Evolutionary conservation across 92 coral and sea anemone genomes (phyloP), one percentile per base, ranked within the genome.

Genomic region (Meandrina meandrites): DNA sequence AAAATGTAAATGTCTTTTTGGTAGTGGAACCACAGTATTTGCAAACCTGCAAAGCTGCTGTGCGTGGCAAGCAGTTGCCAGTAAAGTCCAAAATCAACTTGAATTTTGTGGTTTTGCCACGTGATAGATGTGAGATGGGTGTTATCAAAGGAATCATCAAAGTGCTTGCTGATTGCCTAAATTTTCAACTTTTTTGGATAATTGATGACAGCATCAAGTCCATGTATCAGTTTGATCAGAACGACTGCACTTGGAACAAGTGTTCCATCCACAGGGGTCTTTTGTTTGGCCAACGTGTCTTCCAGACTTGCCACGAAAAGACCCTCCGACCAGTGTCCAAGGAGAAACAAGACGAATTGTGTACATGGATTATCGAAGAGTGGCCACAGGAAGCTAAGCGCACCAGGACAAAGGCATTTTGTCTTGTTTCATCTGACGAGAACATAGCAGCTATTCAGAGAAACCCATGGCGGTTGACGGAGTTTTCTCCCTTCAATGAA

Each of bases 21-120:
- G 88, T 88, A 14, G 91, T 88, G 13, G 91, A 83, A 51, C 91
- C 91, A 18, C 54, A 82, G 19, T 78, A 88, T 70, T 60, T 83
- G 73, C 78, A 78, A 78, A 66, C 32, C 14, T 64, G 83, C 67
- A 84, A 71, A 83, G 48, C 57, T 42, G 67, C 91, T 14, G 53
- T 88, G 40, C 35, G 32, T 22, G 79, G 47, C 35, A 78, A 82
- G 53, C 79, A 45, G 30, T 19, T 35, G 32, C 85, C 89, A 19
- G 67, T 70, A 12, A 51, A 37, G 47, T 66, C 81, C 57, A 83
- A 89, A 50, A 50, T 83, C 21, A 50, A 58, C 8, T 19, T 83
- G 77, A 51, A 47, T 56, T 89, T 84, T 67, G 81, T 89, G 51
- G 91, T 89, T 18, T 80, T 89, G 11, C 91, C 91, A 24, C 88